phyloP scores from a whole-genome alignment of 2,797 vertebrate species.

The Syngnathus acus region DNA sequence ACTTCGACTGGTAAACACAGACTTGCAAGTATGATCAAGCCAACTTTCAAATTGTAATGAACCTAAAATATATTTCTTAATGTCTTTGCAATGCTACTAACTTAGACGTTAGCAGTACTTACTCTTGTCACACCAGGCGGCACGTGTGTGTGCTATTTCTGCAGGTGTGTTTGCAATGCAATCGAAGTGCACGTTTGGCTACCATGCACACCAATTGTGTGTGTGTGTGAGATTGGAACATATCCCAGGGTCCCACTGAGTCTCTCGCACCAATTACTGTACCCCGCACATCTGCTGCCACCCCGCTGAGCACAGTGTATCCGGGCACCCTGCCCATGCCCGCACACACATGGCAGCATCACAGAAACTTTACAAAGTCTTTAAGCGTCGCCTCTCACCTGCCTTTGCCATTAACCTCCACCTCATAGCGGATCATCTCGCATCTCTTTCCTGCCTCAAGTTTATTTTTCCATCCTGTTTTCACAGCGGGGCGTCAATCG shows the following conservation, averaged over 20 bases:
- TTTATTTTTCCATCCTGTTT: slow-evolving; percentile 27
- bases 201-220: slow-evolving; percentile 1
- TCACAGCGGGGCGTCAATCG: slow-evolving; percentile 36
- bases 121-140: neutral
- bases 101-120: neutral
- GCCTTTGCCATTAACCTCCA: slow-evolving; percentile 50
- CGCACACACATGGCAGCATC: slow-evolving; percentile 16
- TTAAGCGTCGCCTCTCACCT: slow-evolving; percentile 43
- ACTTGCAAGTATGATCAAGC: too few relatives aligned
- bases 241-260: slow-evolving; percentile 58
- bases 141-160: slow-evolving; percentile 9
- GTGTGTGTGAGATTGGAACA: slow-evolving; percentile 44
- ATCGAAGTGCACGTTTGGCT: neutral
- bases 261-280: slow-evolving; percentile 66
- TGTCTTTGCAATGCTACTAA: neutral
- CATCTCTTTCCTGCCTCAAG: slow-evolving; percentile 15
- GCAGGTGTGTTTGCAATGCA: neutral
- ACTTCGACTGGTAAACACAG: too few relatives aligned
- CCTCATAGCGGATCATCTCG: slow-evolving; percentile 28
- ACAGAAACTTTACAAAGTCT: slow-evolving; percentile 49
- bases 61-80: neutral
- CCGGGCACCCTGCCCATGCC: slow-evolving; percentile 27
- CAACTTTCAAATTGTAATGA: neutral
- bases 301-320: slow-evolving; percentile 52
- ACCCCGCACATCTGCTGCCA: slow-evolving; percentile 65